Evolutionary conservation across 2,888 invertebrate species (phyloP).

Genomic region (Rhyacophila evoluta): DNA sequence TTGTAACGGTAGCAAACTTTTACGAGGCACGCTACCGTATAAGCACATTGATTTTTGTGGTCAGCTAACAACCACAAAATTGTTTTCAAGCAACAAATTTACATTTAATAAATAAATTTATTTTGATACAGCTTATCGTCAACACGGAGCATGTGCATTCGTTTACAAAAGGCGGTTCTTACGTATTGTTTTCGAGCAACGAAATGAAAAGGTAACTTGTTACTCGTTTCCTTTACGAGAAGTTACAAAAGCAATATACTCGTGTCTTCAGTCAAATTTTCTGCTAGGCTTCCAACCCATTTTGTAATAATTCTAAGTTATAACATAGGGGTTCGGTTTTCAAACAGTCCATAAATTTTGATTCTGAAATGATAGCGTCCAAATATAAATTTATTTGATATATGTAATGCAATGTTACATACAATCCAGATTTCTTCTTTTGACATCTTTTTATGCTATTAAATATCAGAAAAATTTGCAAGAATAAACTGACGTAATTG

Average conservation of each 20-base stretch:
- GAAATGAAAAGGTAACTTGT: constrained; percentile 14
- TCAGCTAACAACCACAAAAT: background rate
- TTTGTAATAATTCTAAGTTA: background rate
- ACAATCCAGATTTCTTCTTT: too few species aligned
- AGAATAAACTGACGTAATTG: too few species aligned
- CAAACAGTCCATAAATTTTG: too few species aligned
- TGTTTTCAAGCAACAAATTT: background rate
- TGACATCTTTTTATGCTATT: too few species aligned
- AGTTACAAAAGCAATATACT: background rate
- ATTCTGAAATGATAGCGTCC: too few species aligned
- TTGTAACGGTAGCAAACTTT: background rate
- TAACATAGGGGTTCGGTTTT: too few species aligned
- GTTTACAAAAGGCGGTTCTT: background rate
- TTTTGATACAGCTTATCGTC: background rate
- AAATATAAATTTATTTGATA: too few species aligned
- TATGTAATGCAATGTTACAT: too few species aligned
- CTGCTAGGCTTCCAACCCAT: background rate
- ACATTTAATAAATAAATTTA: background rate
- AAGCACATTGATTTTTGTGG: constrained; percentile 7
- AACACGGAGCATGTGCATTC: constrained; percentile 1
- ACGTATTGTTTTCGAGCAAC: background rate
- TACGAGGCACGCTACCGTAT: background rate
- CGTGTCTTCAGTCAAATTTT: background rate
- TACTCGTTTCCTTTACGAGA: background rate
- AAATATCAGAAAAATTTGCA: too few species aligned